A percentile compares a stretch with the other conserved stretches of the same genome.
phyloP scores from a whole-genome alignment of 1,140 invertebrate genomes.

The Sesamia nonagrioides region DNA sequence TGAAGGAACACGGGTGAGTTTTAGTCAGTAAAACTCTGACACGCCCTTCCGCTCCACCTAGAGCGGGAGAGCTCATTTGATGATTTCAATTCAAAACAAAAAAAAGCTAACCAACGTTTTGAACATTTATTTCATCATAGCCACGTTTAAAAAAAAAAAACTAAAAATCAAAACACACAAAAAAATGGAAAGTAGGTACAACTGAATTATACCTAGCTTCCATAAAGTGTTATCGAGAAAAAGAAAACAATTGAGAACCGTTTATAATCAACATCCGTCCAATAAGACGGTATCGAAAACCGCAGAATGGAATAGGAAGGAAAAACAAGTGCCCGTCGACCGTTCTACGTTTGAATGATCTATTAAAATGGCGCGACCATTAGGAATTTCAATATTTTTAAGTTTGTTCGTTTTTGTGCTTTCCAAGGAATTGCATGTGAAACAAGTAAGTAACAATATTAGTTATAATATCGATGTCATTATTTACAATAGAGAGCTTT shows the following conservation, averaged over 20 bases:
- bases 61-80: too few relatives aligned
- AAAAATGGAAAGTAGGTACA: not conserved
- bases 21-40: too few relatives aligned
- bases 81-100: too few relatives aligned
- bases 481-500: too few relatives aligned
- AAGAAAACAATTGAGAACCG: not conserved
- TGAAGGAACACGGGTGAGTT: too few relatives aligned
- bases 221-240: not conserved
- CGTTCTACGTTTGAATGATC: not conserved
- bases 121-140: too few relatives aligned
- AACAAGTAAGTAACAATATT: conserved; percentile 1
- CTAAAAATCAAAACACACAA: not conserved
- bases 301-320: not conserved
- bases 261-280: conserved; percentile 21
- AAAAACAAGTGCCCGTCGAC: conserved; percentile 4
- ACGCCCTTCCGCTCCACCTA: too few relatives aligned
- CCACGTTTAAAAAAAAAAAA: not conserved
- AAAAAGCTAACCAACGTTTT: too few relatives aligned
- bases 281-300: not conserved
- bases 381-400: not conserved
- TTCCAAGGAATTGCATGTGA: conserved; percentile 12
- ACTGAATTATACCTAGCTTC: not conserved
- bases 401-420: not conserved
- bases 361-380: not conserved
- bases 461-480: too few relatives aligned